These are phyloP conservation scores for Didymodactylos carnosus DNA, from an alignment of 2,888 invertebrate species.

Conservation along the genomic window DNA sequence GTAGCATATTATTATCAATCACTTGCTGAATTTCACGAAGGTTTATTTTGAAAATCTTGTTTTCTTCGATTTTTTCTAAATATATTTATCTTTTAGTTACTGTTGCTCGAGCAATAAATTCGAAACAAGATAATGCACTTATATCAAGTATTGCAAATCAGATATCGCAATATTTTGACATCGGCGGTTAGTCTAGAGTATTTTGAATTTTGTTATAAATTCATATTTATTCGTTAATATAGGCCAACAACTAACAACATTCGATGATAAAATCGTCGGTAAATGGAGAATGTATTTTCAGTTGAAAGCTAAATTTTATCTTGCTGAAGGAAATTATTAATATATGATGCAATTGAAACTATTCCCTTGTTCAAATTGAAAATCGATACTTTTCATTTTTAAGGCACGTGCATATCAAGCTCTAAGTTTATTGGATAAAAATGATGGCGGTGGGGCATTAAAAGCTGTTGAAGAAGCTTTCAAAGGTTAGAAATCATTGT, in stretches of 20 bases:
- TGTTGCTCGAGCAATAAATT: background rate
- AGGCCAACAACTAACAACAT: slow-evolving; percentile 27
- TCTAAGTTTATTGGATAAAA: background rate
- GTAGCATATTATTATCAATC: background rate
- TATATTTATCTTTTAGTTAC: background rate
- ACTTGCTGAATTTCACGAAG: background rate
- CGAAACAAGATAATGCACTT: background rate
- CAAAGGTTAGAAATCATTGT: background rate
- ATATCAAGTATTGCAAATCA: background rate
- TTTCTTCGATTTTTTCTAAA: background rate
- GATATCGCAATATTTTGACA: background rate
- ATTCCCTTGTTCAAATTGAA: too few relatives aligned
- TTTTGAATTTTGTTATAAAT: background rate
- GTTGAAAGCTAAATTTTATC: slow-evolving; percentile 43
- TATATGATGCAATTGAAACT: background rate
- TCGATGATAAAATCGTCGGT: slow-evolving; percentile 37
- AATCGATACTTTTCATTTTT: background rate
- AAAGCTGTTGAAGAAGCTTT: background rate
- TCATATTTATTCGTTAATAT: background rate
- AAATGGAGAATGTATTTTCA: slow-evolving; percentile 45
- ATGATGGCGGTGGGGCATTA: background rate
- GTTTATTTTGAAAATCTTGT: background rate
- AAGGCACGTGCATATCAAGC: background rate
- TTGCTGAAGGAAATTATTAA: slow-evolving; percentile 40
- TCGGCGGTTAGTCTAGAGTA: background rate